These are phyloP conservation scores for Leptinotarsa tumamoca DNA, from an alignment of 2,888 invertebrate genomes.

Conservation along the genomic window DNA sequence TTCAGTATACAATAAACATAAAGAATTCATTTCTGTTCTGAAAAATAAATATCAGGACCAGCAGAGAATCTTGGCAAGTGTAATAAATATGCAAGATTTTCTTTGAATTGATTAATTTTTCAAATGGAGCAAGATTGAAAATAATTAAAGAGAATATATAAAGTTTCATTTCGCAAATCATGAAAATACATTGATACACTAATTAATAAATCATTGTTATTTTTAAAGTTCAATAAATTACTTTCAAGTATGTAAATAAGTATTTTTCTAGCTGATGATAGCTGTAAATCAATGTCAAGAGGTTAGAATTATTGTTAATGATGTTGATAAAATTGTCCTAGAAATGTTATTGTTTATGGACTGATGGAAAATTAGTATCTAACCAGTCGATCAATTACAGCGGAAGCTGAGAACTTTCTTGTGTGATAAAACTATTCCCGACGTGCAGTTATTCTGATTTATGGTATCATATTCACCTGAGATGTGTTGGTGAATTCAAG, in stretches of 20 bases:
- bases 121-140: no score
- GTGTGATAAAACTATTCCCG: not conserved
- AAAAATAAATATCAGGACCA: no score
- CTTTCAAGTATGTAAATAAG: not conserved
- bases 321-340: slow-evolving; percentile 8
- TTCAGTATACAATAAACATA: no score
- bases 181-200: not conserved
- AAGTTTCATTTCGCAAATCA: no score
- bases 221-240: not conserved
- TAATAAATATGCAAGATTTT: no score
- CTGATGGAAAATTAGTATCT: not conserved
- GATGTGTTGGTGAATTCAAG: no score
- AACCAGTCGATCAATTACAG: not conserved
- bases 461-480: no score
- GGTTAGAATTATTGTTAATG: slow-evolving; percentile 4
- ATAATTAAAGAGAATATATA: no score
- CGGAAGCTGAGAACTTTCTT: not conserved
- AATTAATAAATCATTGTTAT: not conserved
- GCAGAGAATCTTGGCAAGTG: no score
- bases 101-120: no score
- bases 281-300: slow-evolving; percentile 7
- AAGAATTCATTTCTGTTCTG: no score
- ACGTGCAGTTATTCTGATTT: not conserved
- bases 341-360: slow-evolving; percentile 17
- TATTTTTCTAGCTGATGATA: not conserved